A percentile compares a stretch with the other conserved stretches of the same genome.
Evolutionary conservation across 2,888 invertebrate genomes (phyloP).

Genomic region (Sclerodermus sp.): DNA sequence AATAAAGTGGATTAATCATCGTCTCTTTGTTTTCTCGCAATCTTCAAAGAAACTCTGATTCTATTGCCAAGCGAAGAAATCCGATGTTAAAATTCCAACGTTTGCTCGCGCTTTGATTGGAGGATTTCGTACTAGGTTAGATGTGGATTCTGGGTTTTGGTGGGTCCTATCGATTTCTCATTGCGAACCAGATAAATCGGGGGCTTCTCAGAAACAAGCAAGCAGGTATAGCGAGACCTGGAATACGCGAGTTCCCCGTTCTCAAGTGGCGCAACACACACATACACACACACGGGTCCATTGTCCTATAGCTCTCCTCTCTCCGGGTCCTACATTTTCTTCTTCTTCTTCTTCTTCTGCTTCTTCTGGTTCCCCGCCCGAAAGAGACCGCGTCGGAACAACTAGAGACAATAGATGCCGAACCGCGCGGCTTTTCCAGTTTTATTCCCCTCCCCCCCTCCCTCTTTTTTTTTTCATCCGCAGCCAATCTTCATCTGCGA

Average conservation of each 20-base stretch:
- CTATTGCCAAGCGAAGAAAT: no score
- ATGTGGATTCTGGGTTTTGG: conserved; percentile 3
- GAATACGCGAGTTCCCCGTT: no score
- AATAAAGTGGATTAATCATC: no score
- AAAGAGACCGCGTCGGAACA: background rate
- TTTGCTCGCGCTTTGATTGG: no score
- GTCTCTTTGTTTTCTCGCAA: no score
- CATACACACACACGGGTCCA: no score
- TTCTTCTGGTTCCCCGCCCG: background rate
- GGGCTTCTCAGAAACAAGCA: conserved; percentile 45
- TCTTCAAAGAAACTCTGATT: no score
- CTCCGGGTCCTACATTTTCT: background rate
- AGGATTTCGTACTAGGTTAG: no score
- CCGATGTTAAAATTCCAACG: no score
- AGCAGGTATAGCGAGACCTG: conserved; percentile 37
- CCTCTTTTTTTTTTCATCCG: conserved; percentile 12
- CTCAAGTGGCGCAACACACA: no score
- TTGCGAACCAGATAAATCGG: conserved; percentile 50
- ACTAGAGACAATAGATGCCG: no score
- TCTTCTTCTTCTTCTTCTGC: background rate
- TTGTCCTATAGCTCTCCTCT: background rate
- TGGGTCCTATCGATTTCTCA: conserved; percentile 37
- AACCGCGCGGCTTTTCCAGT: conserved; percentile 11
- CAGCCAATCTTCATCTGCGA: background rate
- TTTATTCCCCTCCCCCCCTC: conserved; percentile 12